A percentile compares a stretch with the other conserved stretches of the same genome.
phyloP scores from a whole-genome alignment of 2,797 vertebrate species.

The Danio kyathit region DNA sequence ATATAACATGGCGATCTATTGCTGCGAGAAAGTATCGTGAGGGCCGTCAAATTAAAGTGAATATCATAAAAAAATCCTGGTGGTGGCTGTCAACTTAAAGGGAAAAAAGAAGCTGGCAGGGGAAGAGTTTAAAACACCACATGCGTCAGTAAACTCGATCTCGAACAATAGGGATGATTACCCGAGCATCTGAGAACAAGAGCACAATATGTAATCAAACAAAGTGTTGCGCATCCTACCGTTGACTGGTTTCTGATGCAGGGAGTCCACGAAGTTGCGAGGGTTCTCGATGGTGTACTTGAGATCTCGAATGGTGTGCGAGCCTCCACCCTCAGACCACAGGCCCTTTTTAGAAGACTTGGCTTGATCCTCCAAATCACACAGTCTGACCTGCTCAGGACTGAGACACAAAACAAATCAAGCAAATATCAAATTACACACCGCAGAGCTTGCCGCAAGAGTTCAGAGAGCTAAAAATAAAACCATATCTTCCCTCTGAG shows the following conservation, averaged over 20 bases:
- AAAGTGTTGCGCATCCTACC: slow-evolving; percentile 76
- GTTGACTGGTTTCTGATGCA: slow-evolving; percentile 96
- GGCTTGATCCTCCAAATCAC: slow-evolving; percentile 93
- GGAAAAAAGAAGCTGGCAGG: too few species aligned
- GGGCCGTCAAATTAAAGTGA: too few species aligned
- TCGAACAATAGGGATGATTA: not conserved
- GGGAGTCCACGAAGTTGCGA: slow-evolving; percentile 94
- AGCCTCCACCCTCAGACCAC: slow-evolving; percentile 91
- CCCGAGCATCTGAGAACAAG: not conserved
- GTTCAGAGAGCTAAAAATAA: slow-evolving; percentile 10
- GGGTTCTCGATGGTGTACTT: slow-evolving; percentile 96
- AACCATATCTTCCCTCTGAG: not conserved
- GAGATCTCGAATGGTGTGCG: slow-evolving; percentile 90
- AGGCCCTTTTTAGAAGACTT: slow-evolving; percentile 89
- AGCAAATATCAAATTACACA: slow-evolving; percentile 2
- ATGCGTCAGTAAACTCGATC: not conserved
- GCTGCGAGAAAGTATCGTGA: too few species aligned
- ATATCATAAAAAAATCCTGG: too few species aligned
- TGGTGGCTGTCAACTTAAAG: too few species aligned
- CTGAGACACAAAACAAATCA: slow-evolving; percentile 70
- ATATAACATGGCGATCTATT: too few species aligned
- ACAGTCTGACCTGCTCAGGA: slow-evolving; percentile 92
- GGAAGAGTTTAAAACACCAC: too few species aligned
- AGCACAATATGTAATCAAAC: not conserved
- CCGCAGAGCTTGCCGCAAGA: slow-evolving; percentile 12